Evolutionary conservation across 2,113 vertebrate species (phyloP).

Genomic region (Ploceus nigricollis): DNA sequence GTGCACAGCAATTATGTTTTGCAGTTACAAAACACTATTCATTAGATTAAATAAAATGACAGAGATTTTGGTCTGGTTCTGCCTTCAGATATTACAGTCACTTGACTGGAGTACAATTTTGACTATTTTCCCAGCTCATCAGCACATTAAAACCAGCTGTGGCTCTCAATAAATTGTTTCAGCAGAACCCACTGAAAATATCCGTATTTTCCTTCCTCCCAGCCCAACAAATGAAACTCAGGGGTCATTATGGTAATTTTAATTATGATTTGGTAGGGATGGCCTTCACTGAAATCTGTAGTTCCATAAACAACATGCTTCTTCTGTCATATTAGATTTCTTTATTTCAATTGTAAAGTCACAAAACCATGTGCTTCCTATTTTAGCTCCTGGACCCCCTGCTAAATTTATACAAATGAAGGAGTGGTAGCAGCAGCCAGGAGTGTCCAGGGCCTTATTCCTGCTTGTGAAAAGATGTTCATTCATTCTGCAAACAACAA

Average conservation of each 20-base stretch:
- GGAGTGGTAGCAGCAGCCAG: constrained; percentile 36
- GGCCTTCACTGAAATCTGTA: constrained; percentile 45
- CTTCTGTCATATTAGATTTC: constrained; percentile 64
- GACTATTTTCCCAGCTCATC: constrained; percentile 70
- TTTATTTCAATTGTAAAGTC: constrained; percentile 55
- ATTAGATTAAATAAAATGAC: constrained; percentile 69
- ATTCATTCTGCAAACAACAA: neutral
- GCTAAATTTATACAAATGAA: constrained; percentile 40
- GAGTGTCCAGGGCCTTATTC: neutral
- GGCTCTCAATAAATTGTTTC: constrained; percentile 49
- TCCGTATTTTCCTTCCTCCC: constrained; percentile 34
- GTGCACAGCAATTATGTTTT: constrained; percentile 47
- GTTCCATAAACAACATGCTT: constrained; percentile 58
- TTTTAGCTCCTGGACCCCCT: constrained; percentile 61
- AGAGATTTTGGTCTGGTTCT: constrained; percentile 57
- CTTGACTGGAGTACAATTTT: constrained; percentile 65
- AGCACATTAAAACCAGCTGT: constrained; percentile 72
- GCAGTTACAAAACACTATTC: constrained; percentile 56
- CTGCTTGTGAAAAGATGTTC: neutral
- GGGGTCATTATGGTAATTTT: constrained; percentile 57
- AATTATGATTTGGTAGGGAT: constrained; percentile 57
- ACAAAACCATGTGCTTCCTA: constrained; percentile 65
- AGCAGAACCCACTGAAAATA: constrained; percentile 51
- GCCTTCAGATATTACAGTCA: constrained; percentile 63
- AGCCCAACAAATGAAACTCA: constrained; percentile 28